phyloP scores from a whole-genome alignment of 2,113 vertebrate genomes.

The Hoplias malabaricus region DNA sequence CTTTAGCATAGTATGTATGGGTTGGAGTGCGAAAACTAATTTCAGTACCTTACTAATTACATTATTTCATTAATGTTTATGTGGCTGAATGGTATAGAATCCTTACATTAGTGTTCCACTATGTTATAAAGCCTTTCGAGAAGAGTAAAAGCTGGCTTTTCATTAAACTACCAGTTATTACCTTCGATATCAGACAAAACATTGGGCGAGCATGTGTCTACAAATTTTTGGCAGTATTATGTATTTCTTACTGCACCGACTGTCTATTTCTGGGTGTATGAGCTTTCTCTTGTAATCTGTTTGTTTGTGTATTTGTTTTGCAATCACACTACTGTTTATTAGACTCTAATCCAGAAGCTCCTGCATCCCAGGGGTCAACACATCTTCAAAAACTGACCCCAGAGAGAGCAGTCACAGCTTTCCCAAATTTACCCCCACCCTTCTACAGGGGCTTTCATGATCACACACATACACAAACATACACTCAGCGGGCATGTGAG shows the following conservation, averaged over 20 bases:
- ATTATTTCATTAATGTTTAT: too few species aligned
- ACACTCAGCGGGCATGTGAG: constrained; percentile 36
- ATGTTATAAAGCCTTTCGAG: too few species aligned
- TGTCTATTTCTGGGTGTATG: neutral
- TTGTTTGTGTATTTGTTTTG: constrained; percentile 7
- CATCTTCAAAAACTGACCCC: neutral
- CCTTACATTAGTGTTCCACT: too few species aligned
- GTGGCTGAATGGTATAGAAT: too few species aligned
- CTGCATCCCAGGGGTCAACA: neutral
- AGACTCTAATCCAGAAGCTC: constrained; percentile 15
- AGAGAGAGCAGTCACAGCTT: neutral
- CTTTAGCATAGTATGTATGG: too few species aligned
- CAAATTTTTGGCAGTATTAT: too few species aligned
- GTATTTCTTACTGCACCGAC: neutral
- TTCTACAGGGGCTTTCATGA: constrained; percentile 11
- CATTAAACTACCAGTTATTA: too few species aligned
- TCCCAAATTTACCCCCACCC: constrained; percentile 3
- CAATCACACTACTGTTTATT: constrained; percentile 8
- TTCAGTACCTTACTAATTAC: too few species aligned
- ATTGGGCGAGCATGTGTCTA: too few species aligned
- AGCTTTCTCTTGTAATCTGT: neutral
- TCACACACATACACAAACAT: constrained; percentile 17
- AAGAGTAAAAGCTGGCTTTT: too few species aligned
- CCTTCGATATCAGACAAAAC: too few species aligned
- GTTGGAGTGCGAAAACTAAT: too few species aligned